Evolutionary conservation across 1,140 invertebrate species (phyloP), one percentile per base, ranked within the genome.

Genomic region (Ceratina australensis): DNA sequence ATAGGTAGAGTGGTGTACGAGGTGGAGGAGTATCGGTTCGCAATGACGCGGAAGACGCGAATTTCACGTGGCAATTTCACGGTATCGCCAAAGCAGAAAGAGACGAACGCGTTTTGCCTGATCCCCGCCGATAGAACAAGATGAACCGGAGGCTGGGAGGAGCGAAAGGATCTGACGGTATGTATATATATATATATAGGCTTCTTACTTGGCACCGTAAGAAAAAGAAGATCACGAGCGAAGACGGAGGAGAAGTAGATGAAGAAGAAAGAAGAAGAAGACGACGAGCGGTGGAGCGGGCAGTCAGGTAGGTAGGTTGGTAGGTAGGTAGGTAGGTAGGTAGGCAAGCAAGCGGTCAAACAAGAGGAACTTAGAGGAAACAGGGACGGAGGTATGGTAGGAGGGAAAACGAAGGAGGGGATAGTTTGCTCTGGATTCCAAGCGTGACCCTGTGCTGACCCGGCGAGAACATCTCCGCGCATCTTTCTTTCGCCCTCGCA

Each of bases 341-440:
- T 79, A 68, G 63, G 71, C 77, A 74, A 57, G 78, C 79, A 67
- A 54, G 79, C 67, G 61, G 72, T 83, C 78, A 60, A 78, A 73
- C 71, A 74, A 73, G 79, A 69, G 59, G 81, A 78, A 80, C 82
- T 68, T 76, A 74, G 63, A 65, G 65, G 76, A 72, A 73, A 67
- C 73, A 84, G 65, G 78, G 76, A 83, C 63, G 67, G 63, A 47
- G 82, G 56, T 28, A 47, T 47, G 47, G n/a, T n/a, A 49, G 60
- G 66, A 72, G 80, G 71, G 68, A 76, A 64, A 78, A 71, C 78
- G 73, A 76, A 71, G 65, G 87, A 86, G 88, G 90, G 89, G 88
- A 91, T 91, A 89, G 89, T 91, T 92, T 92, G 91, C 91, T 92
- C 91, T 92, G 91, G 89, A 92, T 92, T 92, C 90, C 91, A 91